Base-by-base conservation (phyloP, 1,140 invertebrate species). In the Scaptodrosophila lebanonensis region DNA sequence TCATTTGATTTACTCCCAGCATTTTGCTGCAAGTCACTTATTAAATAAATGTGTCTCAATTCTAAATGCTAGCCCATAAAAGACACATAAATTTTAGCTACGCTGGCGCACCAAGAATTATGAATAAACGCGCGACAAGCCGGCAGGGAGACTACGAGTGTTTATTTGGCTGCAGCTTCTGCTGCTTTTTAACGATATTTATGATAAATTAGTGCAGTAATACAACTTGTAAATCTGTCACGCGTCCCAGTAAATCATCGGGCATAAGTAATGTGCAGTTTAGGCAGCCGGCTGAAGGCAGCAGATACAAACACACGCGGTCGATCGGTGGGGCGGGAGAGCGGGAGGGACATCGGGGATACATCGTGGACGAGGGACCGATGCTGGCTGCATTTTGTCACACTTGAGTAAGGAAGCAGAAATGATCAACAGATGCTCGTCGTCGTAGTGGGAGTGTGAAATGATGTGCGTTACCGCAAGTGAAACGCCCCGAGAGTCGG, bases 211-310 rank as follows among this genome's bases (percentile, higher is more conserved):
- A 83, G 66, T 67, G 76, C 66, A 54, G 66, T 83, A 71, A 70
- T 71, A 59, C 76, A 83, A 76, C 76, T 76, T 82, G 76, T 82
- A 82, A 82, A 82, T 82, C 76, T 82, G 76, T 82, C 76, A 82
- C 66, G 70, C 76, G 70, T 83, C 76, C 17, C 76, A 71, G 66
- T 82, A 82, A 82, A 82, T 82, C 75, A 82, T 79, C 36, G 44
- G 51, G 68, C 73, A 77, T 68, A 77, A 77, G 73, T 72, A 79
- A 77, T 68, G 71, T 79, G 64, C 64, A 73, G 73, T 79, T 79
- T 73, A 68, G 68, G 38, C 35, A 47, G 5, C 5, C 51, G 43
- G 17, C 32, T 13, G 12, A 53, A 30, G n/a, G n/a, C n/a, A n/a
- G 35, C 42, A 57, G 58, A 30, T 38, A 39, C 16, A 50, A 25